These are phyloP conservation scores for Proteles cristata DNA, from an alignment of 2,113 vertebrate species.

Conservation along the genomic window DNA sequence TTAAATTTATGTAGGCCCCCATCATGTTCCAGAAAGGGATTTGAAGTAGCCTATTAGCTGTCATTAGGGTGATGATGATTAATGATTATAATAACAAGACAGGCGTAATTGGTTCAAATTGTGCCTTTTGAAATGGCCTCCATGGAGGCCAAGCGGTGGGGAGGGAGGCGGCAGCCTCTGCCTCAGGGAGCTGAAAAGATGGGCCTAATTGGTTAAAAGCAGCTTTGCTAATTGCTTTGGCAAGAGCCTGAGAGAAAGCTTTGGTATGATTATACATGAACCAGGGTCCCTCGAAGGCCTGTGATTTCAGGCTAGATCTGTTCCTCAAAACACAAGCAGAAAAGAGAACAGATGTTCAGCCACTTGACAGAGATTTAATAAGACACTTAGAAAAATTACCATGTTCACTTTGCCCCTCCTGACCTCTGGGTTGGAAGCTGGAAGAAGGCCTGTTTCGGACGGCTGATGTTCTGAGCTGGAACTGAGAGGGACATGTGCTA, in stretches of 20 bases:
- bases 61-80: constrained; percentile 79
- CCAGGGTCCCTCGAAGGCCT: constrained; percentile 62
- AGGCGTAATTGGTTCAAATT: constrained; percentile 78
- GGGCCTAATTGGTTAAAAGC: constrained; percentile 82
- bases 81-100: constrained; percentile 81
- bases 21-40: constrained; percentile 68
- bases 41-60: constrained; percentile 77
- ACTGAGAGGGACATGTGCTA: fast-evolving
- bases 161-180: constrained; percentile 40
- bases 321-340: constrained; percentile 57
- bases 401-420: neutral
- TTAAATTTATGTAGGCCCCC: constrained; percentile 43
- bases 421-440: constrained; percentile 49
- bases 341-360: constrained; percentile 77
- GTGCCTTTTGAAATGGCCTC: constrained; percentile 79
- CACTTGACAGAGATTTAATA: constrained; percentile 66
- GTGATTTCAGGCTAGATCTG: constrained; percentile 65
- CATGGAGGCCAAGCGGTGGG: constrained; percentile 61
- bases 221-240: constrained; percentile 78
- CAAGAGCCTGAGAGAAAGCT: constrained; percentile 73
- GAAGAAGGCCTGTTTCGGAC: constrained; percentile 6
- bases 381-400: constrained; percentile 71
- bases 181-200: constrained; percentile 70
- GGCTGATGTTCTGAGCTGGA: neutral
- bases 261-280: constrained; percentile 76